phyloP scores from a whole-genome alignment of 2,113 vertebrate genomes.

The Sapayoa aenigma region DNA sequence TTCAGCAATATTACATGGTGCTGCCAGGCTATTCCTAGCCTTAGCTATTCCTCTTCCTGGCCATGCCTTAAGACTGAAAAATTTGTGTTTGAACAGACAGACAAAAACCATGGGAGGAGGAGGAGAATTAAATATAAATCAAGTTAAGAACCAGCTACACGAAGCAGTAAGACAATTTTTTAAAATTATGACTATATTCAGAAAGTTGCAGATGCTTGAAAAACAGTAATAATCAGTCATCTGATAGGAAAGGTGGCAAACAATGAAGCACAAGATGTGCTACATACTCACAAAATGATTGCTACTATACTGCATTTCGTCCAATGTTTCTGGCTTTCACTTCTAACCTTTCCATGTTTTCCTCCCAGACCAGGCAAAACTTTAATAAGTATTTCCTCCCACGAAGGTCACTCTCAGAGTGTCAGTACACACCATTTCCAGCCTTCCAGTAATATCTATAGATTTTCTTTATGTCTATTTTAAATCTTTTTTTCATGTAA shows the following conservation, averaged over 20 bases:
- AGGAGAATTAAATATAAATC: background rate
- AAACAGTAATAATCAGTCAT: background rate
- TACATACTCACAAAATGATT: background rate
- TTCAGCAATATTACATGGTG: background rate
- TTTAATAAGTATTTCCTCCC: background rate
- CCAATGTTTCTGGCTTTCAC: background rate
- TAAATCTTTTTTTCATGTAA: background rate
- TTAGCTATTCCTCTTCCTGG: too few relatives aligned
- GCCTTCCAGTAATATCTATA: background rate
- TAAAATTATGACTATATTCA: background rate
- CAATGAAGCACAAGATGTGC: background rate
- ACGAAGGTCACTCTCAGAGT: background rate
- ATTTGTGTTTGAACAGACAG: background rate
- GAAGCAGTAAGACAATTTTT: background rate
- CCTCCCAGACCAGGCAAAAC: background rate
- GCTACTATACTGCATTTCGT: background rate
- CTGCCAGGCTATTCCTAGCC: background rate
- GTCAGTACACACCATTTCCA: background rate
- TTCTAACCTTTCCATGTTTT: background rate
- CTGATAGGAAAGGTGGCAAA: background rate
- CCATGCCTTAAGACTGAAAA: background rate
- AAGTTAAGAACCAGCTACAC: background rate
- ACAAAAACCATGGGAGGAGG: background rate
- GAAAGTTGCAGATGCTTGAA: background rate
- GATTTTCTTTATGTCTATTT: background rate